Evolutionary conservation across 2,113 vertebrate genomes (phyloP).

Genomic region (Malaclemys terrapin): DNA sequence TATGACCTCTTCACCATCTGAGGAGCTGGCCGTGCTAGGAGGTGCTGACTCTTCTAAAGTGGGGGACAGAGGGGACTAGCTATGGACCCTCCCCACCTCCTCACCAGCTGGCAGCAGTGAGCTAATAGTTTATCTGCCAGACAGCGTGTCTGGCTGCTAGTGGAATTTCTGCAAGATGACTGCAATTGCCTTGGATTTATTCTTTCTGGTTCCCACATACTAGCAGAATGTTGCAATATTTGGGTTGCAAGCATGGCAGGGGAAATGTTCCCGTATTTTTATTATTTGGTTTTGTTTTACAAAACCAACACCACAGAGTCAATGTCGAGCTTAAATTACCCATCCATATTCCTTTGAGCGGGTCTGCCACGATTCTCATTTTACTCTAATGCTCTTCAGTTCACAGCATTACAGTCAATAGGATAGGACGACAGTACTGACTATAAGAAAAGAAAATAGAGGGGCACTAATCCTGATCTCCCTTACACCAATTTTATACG

Average conservation of each 20-base stretch:
- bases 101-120: background rate
- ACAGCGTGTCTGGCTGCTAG: background rate
- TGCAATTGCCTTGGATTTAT: background rate
- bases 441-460: background rate
- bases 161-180: background rate
- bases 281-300: background rate
- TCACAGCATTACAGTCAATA: background rate
- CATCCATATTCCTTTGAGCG: background rate
- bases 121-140: background rate
- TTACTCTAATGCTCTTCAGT: background rate
- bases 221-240: background rate
- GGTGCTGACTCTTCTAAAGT: background rate
- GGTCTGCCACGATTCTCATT: background rate
- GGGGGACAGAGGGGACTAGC: background rate
- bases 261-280: background rate
- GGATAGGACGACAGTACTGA: background rate
- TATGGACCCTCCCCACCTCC: background rate
- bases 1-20: background rate
- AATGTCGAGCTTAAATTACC: background rate
- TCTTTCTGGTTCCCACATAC: background rate
- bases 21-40: background rate
- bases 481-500: accelerated
- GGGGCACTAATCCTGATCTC: background rate
- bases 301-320: background rate
- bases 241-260: background rate